These are phyloP conservation scores for Sceloporus undulatus DNA, from an alignment of 2,113 vertebrate species.

Conservation along the genomic window DNA sequence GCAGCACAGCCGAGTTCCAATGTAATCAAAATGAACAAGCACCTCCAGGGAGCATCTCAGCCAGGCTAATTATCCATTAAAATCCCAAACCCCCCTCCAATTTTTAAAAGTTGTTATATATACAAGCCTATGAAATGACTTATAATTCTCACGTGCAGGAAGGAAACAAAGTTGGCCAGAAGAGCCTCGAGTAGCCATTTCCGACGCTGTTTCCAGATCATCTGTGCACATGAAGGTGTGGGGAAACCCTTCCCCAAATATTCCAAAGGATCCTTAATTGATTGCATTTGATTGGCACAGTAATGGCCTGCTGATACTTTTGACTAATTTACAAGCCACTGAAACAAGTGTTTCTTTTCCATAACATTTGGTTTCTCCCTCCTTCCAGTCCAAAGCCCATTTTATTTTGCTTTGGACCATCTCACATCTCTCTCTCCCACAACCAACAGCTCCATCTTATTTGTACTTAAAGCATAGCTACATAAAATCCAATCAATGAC, in stretches of 20 bases:
- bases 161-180: slow-evolving; percentile 16
- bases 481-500: slow-evolving; percentile 13
- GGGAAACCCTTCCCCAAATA: neutral
- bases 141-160: slow-evolving; percentile 20
- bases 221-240: neutral
- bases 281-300: neutral
- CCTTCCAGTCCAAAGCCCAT: neutral
- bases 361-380: neutral
- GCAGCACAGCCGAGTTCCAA: slow-evolving; percentile 25
- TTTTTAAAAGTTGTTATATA: neutral
- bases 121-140: slow-evolving; percentile 26
- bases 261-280: slow-evolving; percentile 2
- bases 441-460: neutral
- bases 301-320: slow-evolving; percentile 1
- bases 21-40: slow-evolving; percentile 47
- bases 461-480: neutral
- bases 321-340: neutral
- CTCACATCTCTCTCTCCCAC: neutral
- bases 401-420: slow-evolving; percentile 2
- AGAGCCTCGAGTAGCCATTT: neutral
- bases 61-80: slow-evolving; percentile 39
- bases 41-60: slow-evolving; percentile 35
- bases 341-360: neutral
- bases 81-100: slow-evolving; percentile 3
- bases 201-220: neutral